phyloP scores from a whole-genome alignment of 64 coral and sea anemone genomes.

The Stylophora pistillata region DNA sequence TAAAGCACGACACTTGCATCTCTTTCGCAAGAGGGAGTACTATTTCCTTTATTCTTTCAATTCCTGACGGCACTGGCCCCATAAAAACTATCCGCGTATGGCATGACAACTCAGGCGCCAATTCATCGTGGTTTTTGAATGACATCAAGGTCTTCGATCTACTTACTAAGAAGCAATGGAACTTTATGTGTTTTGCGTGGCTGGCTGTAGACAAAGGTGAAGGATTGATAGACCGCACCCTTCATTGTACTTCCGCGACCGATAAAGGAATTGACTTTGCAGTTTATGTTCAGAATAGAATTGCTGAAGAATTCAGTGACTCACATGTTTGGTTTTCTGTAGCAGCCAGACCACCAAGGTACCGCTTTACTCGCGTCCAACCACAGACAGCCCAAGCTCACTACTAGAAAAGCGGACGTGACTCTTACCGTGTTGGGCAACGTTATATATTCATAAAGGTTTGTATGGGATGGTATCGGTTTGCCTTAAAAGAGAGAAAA shows the following conservation, averaged over 20 bases:
- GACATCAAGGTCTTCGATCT: slow-evolving; percentile 4
- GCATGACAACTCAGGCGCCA: slow-evolving; percentile 56
- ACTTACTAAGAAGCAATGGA: not conserved
- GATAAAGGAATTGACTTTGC: not conserved
- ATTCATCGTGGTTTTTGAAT: slow-evolving; percentile 50
- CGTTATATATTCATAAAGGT: too few species aligned
- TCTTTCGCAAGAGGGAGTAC: slow-evolving; percentile 52
- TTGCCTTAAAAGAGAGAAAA: too few species aligned
- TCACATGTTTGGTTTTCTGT: too few species aligned
- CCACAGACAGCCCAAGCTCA: too few species aligned
- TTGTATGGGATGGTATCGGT: too few species aligned
- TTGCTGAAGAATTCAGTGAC: too few species aligned
- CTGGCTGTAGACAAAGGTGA: slow-evolving; percentile 57
- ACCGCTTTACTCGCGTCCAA: too few species aligned
- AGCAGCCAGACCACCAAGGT: too few species aligned
- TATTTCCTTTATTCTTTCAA: slow-evolving; percentile 24
- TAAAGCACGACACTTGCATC: slow-evolving; percentile 6
- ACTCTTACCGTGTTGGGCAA: too few species aligned
- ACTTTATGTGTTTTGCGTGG: slow-evolving; percentile 41
- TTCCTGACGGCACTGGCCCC: slow-evolving; percentile 3
- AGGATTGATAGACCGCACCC: slow-evolving; percentile 40
- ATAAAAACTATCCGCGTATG: slow-evolving; percentile 48
- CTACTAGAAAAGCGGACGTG: too few species aligned
- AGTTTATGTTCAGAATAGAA: slow-evolving; percentile 16
- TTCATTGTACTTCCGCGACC: not conserved